Evolutionary conservation across 2,113 vertebrate species (phyloP), one percentile per base, ranked within the genome.

Genomic region (Acanthisitta chloris): DNA sequence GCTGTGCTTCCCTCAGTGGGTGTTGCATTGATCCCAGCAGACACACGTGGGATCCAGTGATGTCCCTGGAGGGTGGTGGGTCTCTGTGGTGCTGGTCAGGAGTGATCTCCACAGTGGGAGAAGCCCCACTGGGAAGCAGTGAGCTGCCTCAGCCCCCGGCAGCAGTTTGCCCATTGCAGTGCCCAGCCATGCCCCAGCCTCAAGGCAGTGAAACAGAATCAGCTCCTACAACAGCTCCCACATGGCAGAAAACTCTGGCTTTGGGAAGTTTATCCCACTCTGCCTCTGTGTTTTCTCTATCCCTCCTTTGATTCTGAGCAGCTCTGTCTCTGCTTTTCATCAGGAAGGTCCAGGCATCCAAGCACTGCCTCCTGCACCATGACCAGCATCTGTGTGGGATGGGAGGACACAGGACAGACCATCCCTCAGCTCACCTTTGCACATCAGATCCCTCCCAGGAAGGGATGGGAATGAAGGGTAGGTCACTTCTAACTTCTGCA

Each of bases 191-290:
- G 10, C n/a, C 51, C 36, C 31, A n/a, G n/a, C n/a, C n/a, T n/a
- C n/a, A n/a, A n/a, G n/a, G n/a, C n/a, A n/a, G n/a, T n/a, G n/a
- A n/a, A n/a, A n/a, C n/a, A n/a, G n/a, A n/a, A n/a, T n/a, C n/a
- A n/a, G n/a, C n/a, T n/a, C n/a, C n/a, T n/a, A n/a, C n/a, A n/a
- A n/a, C n/a, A 6, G 46, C 40, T 38, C 51, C 42, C 38, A 24
- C 2, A 1, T 0, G 2, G 26, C 57, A 12, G 5, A 42, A 46
- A 66, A 34, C n/a, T n/a, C n/a, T 0, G 1, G 16, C 26, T 62
- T 52, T 17, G 23, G 14, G 25, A 26, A 17, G 24, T 20, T 76
- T 42, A 26, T 42, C 42, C 46, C 33, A 36, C 61, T 80, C n/a
- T n/a, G n/a, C n/a, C 43, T 40, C 21, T 18, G 5, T 3, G 0